Evolutionary conservation across 2,888 invertebrate genomes (phyloP).

Genomic region (Harmothoe impar): DNA sequence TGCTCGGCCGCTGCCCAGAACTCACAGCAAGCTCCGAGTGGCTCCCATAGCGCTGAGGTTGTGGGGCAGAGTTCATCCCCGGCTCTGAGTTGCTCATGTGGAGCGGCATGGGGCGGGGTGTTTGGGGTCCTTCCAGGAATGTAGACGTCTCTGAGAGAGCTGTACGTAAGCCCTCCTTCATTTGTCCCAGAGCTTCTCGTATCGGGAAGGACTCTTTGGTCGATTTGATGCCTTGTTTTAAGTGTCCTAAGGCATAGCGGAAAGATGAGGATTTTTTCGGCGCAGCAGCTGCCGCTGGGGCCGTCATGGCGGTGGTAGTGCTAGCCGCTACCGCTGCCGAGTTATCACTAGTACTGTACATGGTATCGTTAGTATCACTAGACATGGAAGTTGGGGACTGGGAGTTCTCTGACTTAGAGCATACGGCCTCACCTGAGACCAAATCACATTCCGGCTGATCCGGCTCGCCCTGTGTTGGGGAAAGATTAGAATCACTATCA

Average conservation of each 20-base stretch:
- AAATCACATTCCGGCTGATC: conserved; percentile 48
- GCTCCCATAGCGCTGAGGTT: no score
- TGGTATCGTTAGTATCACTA: not conserved
- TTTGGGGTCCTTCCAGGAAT: conserved; percentile 25
- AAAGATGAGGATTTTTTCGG: not conserved
- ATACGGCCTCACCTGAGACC: not conserved
- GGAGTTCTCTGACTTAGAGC: not conserved
- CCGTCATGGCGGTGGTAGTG: not conserved
- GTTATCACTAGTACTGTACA: not conserved
- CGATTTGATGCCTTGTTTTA: conserved; percentile 43
- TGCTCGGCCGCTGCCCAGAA: not conserved
- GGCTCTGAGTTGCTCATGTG: not conserved
- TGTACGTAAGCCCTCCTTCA: not conserved
- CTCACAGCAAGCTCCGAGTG: not conserved
- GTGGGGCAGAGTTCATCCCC: not conserved
- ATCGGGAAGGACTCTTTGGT: conserved; percentile 44
- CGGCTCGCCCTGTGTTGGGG: not conserved
- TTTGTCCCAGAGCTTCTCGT: conserved; percentile 10
- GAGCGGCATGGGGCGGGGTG: not conserved
- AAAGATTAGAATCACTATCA: not conserved
- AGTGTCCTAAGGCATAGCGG: not conserved
- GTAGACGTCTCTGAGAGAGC: conserved; percentile 39
- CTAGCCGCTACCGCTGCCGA: not conserved
- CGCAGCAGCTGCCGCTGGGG: not conserved
- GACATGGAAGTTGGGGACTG: not conserved